Conservation (phyloP, 2,888 invertebrate genomes). For the Epistrophella euchroma region DNA sequence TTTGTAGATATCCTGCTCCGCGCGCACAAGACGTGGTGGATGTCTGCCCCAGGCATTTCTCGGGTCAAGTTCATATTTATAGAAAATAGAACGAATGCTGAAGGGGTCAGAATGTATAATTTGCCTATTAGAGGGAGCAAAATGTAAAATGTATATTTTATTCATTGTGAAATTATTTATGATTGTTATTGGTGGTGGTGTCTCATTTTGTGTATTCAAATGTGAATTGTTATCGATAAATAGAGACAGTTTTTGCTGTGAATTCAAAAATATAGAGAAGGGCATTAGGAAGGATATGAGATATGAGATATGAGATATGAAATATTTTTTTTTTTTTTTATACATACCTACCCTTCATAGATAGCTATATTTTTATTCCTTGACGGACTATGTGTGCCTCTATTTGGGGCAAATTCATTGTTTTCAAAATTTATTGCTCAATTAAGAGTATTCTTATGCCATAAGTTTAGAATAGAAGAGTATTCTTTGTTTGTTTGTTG, state of each 20-base stretch:
- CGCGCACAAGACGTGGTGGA: background rate
- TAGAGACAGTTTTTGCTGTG: constrained; percentile 20
- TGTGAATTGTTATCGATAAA: constrained; percentile 59
- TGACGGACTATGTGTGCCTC: constrained; percentile 22
- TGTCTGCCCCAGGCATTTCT: constrained; percentile 24
- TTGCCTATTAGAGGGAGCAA: constrained; percentile 62
- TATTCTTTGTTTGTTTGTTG: constrained; percentile 5
- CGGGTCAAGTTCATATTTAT: constrained; percentile 48
- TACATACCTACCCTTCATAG: background rate
- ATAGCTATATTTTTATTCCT: background rate
- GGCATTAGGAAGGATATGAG: constrained; percentile 17
- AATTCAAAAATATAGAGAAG: constrained; percentile 19
- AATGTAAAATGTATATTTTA: constrained; percentile 67
- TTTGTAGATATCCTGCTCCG: too few species aligned
- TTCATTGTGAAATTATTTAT: constrained; percentile 71
- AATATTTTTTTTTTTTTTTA: background rate
- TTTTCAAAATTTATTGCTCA: constrained; percentile 49
- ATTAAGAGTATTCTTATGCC: constrained; percentile 42
- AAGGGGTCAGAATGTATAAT: constrained; percentile 60
- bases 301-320: constrained; percentile 13
- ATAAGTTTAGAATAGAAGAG: constrained; percentile 41
- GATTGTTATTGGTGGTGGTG: constrained; percentile 66
- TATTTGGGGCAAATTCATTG: constrained; percentile 38
- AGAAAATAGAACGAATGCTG: background rate
- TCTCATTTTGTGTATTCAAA: constrained; percentile 64